These are phyloP conservation scores for Pseudorhiza aurosa DNA, from an alignment of 30 jellyfish, hydroid and myxozoan genomes.

Conservation along the genomic window DNA sequence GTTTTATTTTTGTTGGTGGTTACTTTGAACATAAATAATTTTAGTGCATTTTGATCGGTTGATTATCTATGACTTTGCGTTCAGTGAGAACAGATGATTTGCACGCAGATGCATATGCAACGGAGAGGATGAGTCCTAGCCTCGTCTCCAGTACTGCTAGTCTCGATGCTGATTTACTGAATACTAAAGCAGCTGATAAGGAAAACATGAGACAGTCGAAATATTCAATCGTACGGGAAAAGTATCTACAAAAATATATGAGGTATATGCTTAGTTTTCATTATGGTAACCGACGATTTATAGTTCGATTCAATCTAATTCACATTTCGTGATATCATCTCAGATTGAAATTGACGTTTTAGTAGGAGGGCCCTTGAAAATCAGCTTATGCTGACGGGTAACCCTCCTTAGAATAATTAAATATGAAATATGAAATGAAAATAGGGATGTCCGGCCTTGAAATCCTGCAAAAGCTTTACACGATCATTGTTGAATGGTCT, in stretches of 20 bases:
- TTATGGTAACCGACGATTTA: not conserved
- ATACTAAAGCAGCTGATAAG: not conserved
- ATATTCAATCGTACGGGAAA: conserved; percentile 51
- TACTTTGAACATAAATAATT: too few relatives aligned
- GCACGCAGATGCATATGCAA: not conserved
- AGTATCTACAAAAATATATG: conserved; percentile 19
- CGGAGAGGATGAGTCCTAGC: conserved; percentile 22
- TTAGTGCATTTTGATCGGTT: too few relatives aligned
- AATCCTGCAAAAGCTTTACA: too few relatives aligned
- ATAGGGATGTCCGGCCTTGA: too few relatives aligned
- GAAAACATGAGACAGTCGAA: conserved; percentile 31
- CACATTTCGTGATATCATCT: not conserved
- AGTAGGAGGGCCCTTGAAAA: too few relatives aligned
- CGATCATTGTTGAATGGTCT: too few relatives aligned
- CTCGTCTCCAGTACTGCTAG: conserved; percentile 32
- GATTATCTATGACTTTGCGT: too few relatives aligned
- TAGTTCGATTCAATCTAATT: not conserved
- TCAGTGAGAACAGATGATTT: conserved; percentile 16
- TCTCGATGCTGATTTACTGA: conserved; percentile 8
- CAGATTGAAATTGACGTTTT: not conserved
- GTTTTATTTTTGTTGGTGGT: too few relatives aligned
- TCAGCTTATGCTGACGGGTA: too few relatives aligned
- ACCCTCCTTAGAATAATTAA: too few relatives aligned
- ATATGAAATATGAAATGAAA: too few relatives aligned
- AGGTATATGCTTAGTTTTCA: not conserved